phyloP scores from a whole-genome alignment of 2,888 invertebrate genomes.

The Leptinotarsa juncta region DNA sequence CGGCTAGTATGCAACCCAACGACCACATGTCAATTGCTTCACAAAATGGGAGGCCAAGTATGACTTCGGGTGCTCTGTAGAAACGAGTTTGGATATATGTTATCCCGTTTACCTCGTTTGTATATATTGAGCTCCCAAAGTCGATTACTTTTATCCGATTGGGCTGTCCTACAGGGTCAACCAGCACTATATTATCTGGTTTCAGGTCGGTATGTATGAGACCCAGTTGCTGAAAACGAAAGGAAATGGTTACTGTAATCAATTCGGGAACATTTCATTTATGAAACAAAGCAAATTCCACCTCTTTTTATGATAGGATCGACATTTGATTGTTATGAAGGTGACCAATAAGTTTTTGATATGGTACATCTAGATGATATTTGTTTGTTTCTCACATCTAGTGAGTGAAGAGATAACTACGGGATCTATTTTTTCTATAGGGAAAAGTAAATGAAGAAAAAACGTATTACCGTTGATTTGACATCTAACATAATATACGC shows the following conservation, averaged over 20 bases:
- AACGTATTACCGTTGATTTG: no score
- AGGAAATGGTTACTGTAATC: not conserved
- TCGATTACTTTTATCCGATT: constrained; percentile 99
- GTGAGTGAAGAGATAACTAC: no score
- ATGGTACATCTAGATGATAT: no score
- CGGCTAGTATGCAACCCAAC: constrained; percentile 98
- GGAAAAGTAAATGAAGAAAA: no score
- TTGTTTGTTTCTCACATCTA: no score
- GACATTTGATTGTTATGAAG: no score
- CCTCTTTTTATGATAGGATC: no score
- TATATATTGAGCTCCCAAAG: constrained; percentile 99
- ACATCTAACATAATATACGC: no score
- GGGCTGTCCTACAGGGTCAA: constrained; percentile 97
- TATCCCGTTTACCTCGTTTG: constrained; percentile 99
- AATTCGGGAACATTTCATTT: no score
- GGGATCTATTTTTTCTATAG: no score
- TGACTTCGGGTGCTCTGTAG: constrained; percentile 97
- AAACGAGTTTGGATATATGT: constrained; percentile 99
- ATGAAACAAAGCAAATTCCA: no score
- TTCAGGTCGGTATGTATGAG: constrained; percentile 99
- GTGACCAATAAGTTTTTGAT: no score
- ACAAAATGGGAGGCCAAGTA: constrained; percentile 97
- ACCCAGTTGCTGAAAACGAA: constrained; percentile 86
- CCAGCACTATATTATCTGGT: constrained; percentile 99
- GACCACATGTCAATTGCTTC: constrained; percentile 99